phyloP scores from a whole-genome alignment of 2,113 vertebrate species.

The Microcebus lehilahytsara region DNA sequence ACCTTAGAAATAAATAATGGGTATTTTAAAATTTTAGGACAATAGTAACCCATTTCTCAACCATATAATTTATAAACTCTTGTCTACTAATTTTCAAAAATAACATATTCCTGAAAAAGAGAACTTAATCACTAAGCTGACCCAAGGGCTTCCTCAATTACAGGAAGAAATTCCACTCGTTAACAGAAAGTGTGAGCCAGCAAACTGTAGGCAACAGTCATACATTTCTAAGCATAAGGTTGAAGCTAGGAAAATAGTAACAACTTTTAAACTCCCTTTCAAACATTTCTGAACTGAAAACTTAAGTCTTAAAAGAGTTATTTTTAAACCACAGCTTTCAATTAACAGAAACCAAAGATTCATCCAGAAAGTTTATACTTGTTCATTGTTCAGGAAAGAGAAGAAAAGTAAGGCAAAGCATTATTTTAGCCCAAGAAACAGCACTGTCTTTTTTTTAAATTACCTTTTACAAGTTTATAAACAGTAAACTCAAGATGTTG shows the following conservation, averaged over 20 bases:
- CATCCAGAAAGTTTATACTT: neutral
- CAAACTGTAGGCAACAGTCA: neutral
- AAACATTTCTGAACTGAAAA: conserved; percentile 34
- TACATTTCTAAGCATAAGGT: neutral
- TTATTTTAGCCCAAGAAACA: conserved; percentile 23
- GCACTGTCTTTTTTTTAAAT: neutral
- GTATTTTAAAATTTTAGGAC: conserved; percentile 8
- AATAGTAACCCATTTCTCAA: neutral
- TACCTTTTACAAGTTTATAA: neutral
- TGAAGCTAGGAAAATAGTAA: neutral
- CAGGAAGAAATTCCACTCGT: neutral
- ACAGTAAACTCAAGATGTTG: neutral
- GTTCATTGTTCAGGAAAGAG: conserved; percentile 9
- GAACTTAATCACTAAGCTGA: neutral
- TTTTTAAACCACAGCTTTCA: neutral
- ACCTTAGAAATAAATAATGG: neutral
- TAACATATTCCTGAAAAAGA: conserved; percentile 14
- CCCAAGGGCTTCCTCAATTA: conserved; percentile 7
- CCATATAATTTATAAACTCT: neutral
- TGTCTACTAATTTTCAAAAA: neutral
- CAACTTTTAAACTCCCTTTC: neutral
- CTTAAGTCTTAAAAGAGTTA: neutral
- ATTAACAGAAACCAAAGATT: conserved; percentile 14
- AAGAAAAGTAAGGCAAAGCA: neutral
- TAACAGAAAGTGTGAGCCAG: conserved; percentile 2